Base-by-base conservation (phyloP, 1,140 invertebrate species). In the Drosophila willistoni region DNA sequence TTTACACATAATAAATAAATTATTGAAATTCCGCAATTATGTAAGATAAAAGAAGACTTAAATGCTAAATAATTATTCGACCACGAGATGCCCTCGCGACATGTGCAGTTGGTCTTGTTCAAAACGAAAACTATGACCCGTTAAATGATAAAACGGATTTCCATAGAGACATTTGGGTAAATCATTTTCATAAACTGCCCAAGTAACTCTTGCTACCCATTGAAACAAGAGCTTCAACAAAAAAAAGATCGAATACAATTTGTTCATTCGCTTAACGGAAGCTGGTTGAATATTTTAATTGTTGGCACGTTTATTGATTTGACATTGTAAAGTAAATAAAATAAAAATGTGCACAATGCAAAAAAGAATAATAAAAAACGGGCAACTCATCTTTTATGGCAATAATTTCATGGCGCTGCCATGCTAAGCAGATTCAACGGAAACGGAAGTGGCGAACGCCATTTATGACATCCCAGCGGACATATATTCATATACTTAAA, bases 21-120 rank as follows among this genome's bases (percentile, higher is more conserved):
- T 76, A 87, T 89, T 89, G 73, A 89, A 89, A 87, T 87, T 89
- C 83, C 84, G 74, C 85, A 86, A 86, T 86, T 87, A 83, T 64
- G 64, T 64, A 67, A 76, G 73, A 76, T 81, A 81, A 80, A 74
- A 54, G 51, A 72, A 76, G 41, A 34, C 9, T 39, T 9, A 25
- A 29, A 10, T 34, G 29, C 2, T 64, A 61, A 1, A 55, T 44
- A 36, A 34, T 14, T 39, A 19, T 0, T 12, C 3, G 10, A 12
- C 3, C 7, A 1, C n/a, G 3, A 4, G 17, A 19, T 34, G 14
- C 60, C 1, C 68, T 41, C 19, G 19, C 19, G 1, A 22, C 2
- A 22, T 22, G 19, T 0, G 22, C 22, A 25, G 22, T 25, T 3
- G 0, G 3, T 4, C 2, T 3, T 3, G 3, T 25, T 25, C 6